Percentiles rank a stretch among this genome's conserved stretches.
phyloP scores from a whole-genome alignment of 2,888 invertebrate genomes.

The Poecilobothrus nobilitatus region DNA sequence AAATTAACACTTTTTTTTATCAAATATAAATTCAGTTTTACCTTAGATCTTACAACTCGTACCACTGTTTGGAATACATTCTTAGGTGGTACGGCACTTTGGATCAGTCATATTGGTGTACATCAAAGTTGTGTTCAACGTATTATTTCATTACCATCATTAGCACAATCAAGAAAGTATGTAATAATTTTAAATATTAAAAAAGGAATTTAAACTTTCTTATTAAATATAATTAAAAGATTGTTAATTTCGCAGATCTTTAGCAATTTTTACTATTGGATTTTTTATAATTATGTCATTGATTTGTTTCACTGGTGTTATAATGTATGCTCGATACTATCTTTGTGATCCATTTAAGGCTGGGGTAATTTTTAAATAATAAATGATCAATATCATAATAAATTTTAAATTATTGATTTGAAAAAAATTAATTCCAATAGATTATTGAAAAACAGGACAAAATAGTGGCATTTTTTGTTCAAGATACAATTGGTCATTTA shows the following conservation, averaged over 20 bases:
- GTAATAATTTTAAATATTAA: background rate
- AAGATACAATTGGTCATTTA: slow-evolving; percentile 42
- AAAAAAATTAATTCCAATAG: slow-evolving; percentile 23
- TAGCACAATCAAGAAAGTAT: slow-evolving; percentile 50
- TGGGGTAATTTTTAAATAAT: slow-evolving; percentile 17
- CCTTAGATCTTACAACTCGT: slow-evolving; percentile 52
- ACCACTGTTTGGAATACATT: slow-evolving; percentile 57
- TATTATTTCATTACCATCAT: slow-evolving; percentile 53
- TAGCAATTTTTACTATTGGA: slow-evolving; percentile 47
- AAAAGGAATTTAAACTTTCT: background rate
- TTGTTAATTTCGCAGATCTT: slow-evolving; percentile 36
- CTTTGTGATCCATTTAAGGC: slow-evolving; percentile 49
- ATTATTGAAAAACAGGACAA: slow-evolving; percentile 34
- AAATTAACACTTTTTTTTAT: background rate
- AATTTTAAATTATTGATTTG: background rate
- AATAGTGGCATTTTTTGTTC: slow-evolving; percentile 47
- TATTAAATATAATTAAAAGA: too few relatives aligned
- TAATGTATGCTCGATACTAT: slow-evolving; percentile 47
- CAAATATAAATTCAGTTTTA: slow-evolving; percentile 44
- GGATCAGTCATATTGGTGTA: slow-evolving; percentile 56
- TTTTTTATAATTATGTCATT: slow-evolving; percentile 46
- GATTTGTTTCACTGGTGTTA: slow-evolving; percentile 49
- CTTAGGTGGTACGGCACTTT: slow-evolving; percentile 51
- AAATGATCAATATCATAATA: too few relatives aligned
- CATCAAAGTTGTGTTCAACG: slow-evolving; percentile 68